Base-by-base conservation (phyloP, 2,113 vertebrate species). In the Galemys pyrenaicus region DNA sequence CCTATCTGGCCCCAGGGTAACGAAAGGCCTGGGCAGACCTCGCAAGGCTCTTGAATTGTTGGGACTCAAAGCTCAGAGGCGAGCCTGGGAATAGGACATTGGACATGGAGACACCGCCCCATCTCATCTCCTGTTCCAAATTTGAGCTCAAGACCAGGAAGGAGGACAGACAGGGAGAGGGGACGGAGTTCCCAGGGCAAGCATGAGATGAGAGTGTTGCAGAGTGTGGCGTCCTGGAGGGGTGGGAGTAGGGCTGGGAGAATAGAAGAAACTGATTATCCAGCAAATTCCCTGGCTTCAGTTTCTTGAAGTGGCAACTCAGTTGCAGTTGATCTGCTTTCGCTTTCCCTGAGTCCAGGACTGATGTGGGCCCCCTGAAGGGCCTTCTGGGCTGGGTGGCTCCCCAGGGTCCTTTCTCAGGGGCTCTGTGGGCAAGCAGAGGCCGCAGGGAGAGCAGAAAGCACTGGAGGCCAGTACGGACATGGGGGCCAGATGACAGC, bases 21-120 rank as follows among this genome's bases (percentile, higher is more conserved):
- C 92, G 91, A 90, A 93, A 93, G 90, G 92, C 92, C 90, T 85
- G 49, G 89, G 19, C 65, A 89, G 87, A 93, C 89, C 90, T 46
- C 3, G 13, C 22, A 90, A 92, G 49, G 32, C 68, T 91, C 87
- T 87, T 24, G 4, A 95, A 82, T 87, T 81, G 77, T 85, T 95
- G 64, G 62, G 54, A 78, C 22, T 85, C 68, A 70, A 56, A 94
- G 65, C 22, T 85, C 68, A 70, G 49, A 94, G 65, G 70, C 39
- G 67, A 87, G 73, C 75, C 86, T 92, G 20, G 68, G 70, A 83
- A 58, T 84, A 20, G 64, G 54, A 49, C 64, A 19, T 70, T 35
- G 39, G 82, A 92, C 56, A 37, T 49, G 82, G 70, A 46, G 32
- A 77, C 44, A 15, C 56, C 65, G 44, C 83, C 60, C 80, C n/a